phyloP scores from a whole-genome alignment of 2,888 invertebrate species.

The Capitulum mitella region DNA sequence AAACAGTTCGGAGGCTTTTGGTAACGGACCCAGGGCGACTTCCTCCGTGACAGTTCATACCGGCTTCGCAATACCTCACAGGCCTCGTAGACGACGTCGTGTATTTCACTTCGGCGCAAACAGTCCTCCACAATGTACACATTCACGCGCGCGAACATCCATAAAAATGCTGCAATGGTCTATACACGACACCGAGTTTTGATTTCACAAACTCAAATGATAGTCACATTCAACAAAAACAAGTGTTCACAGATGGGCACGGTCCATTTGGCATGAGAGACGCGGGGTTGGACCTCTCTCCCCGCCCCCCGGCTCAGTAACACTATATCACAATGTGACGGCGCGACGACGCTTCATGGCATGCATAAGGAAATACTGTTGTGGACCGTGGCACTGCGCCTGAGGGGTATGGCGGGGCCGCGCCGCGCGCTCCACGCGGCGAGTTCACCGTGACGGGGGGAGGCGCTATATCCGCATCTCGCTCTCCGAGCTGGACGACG shows the following conservation, averaged over 20 bases:
- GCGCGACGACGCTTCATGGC: neutral
- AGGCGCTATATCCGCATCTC: slow-evolving; percentile 39
- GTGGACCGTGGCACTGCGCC: slow-evolving; percentile 4
- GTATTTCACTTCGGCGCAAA: neutral
- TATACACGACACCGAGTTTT: neutral
- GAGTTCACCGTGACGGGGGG: too few relatives aligned
- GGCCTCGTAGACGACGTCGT: neutral
- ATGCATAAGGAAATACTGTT: neutral
- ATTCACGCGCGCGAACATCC: too few relatives aligned
- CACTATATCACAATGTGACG: slow-evolving; percentile 18
- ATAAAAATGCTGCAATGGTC: neutral
- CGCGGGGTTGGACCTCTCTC: neutral
- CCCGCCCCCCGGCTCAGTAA: neutral
- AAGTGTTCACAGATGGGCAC: neutral
- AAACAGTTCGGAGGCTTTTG: too few relatives aligned
- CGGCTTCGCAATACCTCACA: too few relatives aligned
- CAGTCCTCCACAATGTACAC: neutral
- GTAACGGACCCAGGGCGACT: too few relatives aligned
- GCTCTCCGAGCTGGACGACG: slow-evolving; percentile 40
- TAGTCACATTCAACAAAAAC: slow-evolving; percentile 11
- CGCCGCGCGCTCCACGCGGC: neutral
- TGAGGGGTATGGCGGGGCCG: slow-evolving; percentile 25
- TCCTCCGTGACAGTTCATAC: too few relatives aligned
- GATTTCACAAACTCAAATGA: slow-evolving; percentile 20
- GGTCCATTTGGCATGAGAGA: neutral